A percentile compares a stretch with the other conserved stretches of the same genome.
phyloP scores from a whole-genome alignment of 1,140 invertebrate species.

The Caenorhabditis latens region DNA sequence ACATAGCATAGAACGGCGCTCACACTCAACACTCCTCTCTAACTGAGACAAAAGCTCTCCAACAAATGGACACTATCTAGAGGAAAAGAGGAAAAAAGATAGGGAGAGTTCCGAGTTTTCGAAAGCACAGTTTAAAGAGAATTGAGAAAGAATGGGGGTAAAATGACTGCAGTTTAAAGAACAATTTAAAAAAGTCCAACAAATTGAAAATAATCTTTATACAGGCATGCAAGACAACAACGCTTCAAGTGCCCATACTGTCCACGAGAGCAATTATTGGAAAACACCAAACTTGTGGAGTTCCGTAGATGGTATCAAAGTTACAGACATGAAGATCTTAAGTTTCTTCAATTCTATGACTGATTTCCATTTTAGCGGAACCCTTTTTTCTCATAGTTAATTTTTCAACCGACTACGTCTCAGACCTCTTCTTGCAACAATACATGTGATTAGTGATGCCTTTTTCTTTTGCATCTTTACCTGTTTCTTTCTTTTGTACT shows the following conservation, averaged over 20 bases:
- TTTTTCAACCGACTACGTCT: background rate
- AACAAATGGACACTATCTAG: background rate
- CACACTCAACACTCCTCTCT: slow-evolving; percentile 36
- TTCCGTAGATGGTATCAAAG: background rate
- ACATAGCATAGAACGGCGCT: slow-evolving; percentile 31
- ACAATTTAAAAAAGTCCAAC: background rate
- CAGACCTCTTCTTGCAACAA: background rate
- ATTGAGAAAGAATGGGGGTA: background rate
- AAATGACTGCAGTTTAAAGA: background rate
- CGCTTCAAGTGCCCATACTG: slow-evolving; percentile 63
- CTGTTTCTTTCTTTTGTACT: background rate
- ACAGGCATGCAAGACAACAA: slow-evolving; percentile 23
- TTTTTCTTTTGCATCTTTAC: background rate
- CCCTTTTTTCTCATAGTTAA: background rate
- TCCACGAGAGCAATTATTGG: slow-evolving; percentile 18
- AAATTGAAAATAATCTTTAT: slow-evolving; percentile 44
- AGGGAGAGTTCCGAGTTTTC: background rate
- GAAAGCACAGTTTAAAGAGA: background rate
- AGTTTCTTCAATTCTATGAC: background rate
- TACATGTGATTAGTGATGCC: slow-evolving; percentile 34
- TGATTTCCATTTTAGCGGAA: background rate
- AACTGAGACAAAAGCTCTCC: background rate
- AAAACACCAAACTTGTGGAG: slow-evolving; percentile 24
- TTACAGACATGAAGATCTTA: background rate
- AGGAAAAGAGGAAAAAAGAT: no score